Evolutionary conservation across 1,140 invertebrate genomes (phyloP).

Genomic region (Pinna nobilis): DNA sequence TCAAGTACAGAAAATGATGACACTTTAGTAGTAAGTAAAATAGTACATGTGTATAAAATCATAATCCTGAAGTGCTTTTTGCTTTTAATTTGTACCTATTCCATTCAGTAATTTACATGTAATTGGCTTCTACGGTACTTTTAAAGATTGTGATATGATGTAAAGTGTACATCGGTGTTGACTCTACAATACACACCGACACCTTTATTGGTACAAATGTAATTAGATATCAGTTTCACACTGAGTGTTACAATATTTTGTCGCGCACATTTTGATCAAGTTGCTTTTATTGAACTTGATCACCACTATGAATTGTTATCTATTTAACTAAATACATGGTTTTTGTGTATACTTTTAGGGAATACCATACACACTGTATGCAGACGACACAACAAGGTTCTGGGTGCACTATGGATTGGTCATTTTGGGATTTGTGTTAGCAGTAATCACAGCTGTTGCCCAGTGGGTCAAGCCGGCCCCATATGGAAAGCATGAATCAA

Average conservation of each 20-base stretch:
- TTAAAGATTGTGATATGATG: too few relatives aligned
- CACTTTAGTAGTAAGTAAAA: too few relatives aligned
- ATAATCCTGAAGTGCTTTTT: too few relatives aligned
- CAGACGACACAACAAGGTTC: constrained; percentile 42
- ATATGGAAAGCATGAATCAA: constrained; percentile 62
- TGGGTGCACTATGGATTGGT: constrained; percentile 63
- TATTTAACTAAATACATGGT: not conserved
- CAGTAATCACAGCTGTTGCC: constrained; percentile 51
- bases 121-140: too few relatives aligned
- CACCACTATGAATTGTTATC: not conserved
- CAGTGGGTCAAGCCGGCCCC: constrained; percentile 60
- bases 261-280: not conserved
- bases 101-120: too few relatives aligned
- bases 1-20: too few relatives aligned
- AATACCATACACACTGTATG: constrained; percentile 58
- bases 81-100: too few relatives aligned
- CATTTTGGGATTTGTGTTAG: constrained; percentile 55
- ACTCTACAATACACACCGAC: not conserved
- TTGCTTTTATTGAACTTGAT: not conserved
- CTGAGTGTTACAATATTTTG: not conserved
- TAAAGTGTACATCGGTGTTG: too few relatives aligned
- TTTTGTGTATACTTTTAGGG: constrained; percentile 34
- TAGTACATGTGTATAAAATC: too few relatives aligned
- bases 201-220: not conserved
- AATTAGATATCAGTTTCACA: not conserved